A percentile compares a stretch with the other conserved stretches of the same genome.
These are phyloP conservation scores for Pogonognathellus flavescens DNA, from an alignment of 1,140 invertebrate genomes.

Conservation along the genomic window DNA sequence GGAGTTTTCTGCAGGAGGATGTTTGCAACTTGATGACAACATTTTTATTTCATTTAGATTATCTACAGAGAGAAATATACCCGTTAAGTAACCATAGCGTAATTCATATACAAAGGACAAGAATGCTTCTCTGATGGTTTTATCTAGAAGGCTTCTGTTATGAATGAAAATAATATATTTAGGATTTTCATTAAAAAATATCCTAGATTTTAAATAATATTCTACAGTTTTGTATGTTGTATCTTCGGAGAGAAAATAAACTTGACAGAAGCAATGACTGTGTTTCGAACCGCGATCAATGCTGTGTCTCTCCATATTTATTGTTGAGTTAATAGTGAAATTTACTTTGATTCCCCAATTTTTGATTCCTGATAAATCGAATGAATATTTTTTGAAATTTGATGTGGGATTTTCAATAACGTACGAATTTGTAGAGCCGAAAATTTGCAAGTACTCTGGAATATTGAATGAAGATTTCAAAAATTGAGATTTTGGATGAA, in stretches of 20 bases:
- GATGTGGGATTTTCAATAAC: no score
- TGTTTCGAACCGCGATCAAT: not conserved
- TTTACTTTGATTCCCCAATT: no score
- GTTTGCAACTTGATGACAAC: not conserved
- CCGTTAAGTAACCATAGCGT: not conserved
- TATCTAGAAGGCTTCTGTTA: not conserved
- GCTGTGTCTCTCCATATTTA: no score
- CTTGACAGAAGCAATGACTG: not conserved
- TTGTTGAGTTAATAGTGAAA: no score
- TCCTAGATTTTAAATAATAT: not conserved
- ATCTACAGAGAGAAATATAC: not conserved
- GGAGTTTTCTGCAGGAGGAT: not conserved
- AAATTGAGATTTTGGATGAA: no score
- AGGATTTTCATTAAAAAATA: not conserved
- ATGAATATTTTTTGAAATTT: no score
- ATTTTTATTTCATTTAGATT: not conserved
- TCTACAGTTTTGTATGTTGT: not conserved
- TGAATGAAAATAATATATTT: not conserved
- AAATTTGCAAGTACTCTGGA: no score
- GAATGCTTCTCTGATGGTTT: not conserved
- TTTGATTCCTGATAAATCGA: no score
- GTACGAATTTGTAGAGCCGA: no score
- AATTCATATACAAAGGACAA: not conserved
- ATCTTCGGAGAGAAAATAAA: not conserved
- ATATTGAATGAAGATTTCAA: no score